Base-by-base conservation (phyloP, 2,888 invertebrate species). In the Axea sp. region DNA sequence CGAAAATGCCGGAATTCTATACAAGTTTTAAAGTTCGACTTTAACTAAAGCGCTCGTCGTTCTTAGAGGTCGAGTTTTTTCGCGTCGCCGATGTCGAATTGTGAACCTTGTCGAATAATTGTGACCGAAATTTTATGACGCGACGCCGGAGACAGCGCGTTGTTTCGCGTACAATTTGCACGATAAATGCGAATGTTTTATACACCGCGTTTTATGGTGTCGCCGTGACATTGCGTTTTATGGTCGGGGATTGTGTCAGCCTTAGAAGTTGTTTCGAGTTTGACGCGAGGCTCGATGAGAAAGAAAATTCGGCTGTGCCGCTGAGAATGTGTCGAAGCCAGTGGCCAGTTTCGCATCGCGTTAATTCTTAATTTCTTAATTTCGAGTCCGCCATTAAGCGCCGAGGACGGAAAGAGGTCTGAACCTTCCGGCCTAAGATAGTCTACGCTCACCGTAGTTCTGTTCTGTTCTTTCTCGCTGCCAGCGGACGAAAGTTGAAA, bases 331-430 rank as follows among this genome's bases (percentile, higher is more conserved):
- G 53, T 51, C 37, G 53, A 69, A 53, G 75, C 69, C 76, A 37
- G 65, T 73, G 76, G 76, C 74, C 79, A 78, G 78, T 81, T 79
- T 76, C 80, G 71, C 72, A 76, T 78, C 68, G 77, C 81, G 79
- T 84, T 83, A 84, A 84, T 85, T 84, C 80, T 84, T 84, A 83
- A 84, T 85, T 83, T 81, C 81, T 81, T 83, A 82, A 84, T 85
- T 82, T 81, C 80, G 78, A 79, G 81, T 76, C 78, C 78, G 77
- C 78, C 80, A 78, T 81, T 79, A 82, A 83, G 78, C 78, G 78
- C 76, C 69, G 77, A 22, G 76, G 78, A 76, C 78, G 76, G 59
- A 75, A 80, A 81, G 78, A 77, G 77, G 68, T 78, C 77, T 76
- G 62, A 73, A 71, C 72, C 55, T 64, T 73, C 74, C 68, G 73